Base-by-base conservation (phyloP, 2,797 vertebrate genomes). In the Amazonetta brasiliensis region DNA sequence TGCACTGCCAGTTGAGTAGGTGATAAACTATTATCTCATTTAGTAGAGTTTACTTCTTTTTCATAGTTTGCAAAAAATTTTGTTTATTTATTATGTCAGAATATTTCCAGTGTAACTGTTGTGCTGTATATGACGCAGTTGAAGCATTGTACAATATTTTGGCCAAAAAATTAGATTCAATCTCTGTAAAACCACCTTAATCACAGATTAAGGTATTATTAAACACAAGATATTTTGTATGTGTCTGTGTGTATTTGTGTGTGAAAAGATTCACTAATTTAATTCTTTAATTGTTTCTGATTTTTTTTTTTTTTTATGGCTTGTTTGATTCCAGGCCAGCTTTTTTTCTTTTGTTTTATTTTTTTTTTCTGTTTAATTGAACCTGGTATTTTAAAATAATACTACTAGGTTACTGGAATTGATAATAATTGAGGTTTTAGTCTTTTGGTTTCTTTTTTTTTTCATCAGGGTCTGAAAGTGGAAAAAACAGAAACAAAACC, bases 121-220 rank as follows among this genome's bases (percentile, higher is more conserved):
- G 28, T 0, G 0, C 6, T 58, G 11, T 30, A 2, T 25, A 33
- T 71, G 7, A 39, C 39, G 14, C 37, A 26, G 4, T 23, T 31
- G 30, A 84, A 84, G 52, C 8, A 43, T 7, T 33, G 31, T 33
- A 54, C 6, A 3, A 18, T 64, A 35, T 6, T 54, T 67, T 63
- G 8, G 31, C 2, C 43, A 83, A 82, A 78, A 60, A 41, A 6
- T 71, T 43, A 50, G 2, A 17, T 17, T n/a, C 10, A 31, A 39
- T 25, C 3, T 41, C 33, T 64, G 19, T 48, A 80, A 75, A 69
- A 80, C 16, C 18, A 50, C 12, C 22, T 76, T 11, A 66, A 4
- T 21, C 19, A 16, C 15, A 37, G 23, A 37, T 39, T 39, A 68
- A 30, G 50, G 37, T 12, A 48, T 13, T 62, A 10, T 0, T 43